phyloP scores from a whole-genome alignment of 2,888 invertebrate species.

The Orthonevra nobilis region DNA sequence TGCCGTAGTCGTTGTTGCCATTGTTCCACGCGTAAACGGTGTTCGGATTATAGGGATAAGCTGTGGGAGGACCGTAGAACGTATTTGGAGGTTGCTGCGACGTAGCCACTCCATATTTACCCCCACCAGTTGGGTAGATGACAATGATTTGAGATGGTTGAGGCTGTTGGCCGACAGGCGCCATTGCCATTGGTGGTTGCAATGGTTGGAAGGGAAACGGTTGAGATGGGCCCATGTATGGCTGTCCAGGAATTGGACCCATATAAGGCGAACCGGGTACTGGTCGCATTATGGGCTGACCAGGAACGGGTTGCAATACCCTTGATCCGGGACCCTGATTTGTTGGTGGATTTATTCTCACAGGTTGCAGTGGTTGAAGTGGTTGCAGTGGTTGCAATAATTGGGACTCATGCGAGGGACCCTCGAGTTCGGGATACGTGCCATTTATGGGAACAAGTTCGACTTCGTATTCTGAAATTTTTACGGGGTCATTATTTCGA shows the following conservation, averaged over 20 bases:
- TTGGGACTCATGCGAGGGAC: conserved; percentile 45
- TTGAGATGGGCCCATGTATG: conserved; percentile 19
- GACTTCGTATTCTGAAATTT: conserved; percentile 41
- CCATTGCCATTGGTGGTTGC: conserved; percentile 19
- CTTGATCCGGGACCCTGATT: conserved; percentile 3
- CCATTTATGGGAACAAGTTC: conserved; percentile 39
- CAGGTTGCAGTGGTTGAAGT: conserved; percentile 34
- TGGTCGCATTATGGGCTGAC: conserved; percentile 8
- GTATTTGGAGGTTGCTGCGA: conserved; percentile 25
- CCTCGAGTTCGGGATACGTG: conserved; percentile 20
- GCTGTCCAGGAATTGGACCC: background rate
- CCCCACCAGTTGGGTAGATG: conserved; percentile 45
- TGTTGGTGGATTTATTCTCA: conserved; percentile 15
- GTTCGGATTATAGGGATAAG: conserved; percentile 39
- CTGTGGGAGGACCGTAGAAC: conserved; percentile 29
- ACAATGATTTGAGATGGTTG: conserved; percentile 43
- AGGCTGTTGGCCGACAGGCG: conserved; percentile 3
- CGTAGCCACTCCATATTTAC: conserved; percentile 22
- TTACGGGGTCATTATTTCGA: conserved; percentile 30
- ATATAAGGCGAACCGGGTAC: conserved; percentile 1
- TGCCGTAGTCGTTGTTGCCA: conserved; percentile 9
- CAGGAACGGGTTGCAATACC: no score
- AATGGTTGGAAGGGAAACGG: background rate
- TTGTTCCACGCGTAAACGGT: background rate
- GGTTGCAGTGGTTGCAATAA: conserved; percentile 32